Base-by-base conservation (phyloP, 2,797 vertebrate species). In the Urocyon cinereoargenteus region DNA sequence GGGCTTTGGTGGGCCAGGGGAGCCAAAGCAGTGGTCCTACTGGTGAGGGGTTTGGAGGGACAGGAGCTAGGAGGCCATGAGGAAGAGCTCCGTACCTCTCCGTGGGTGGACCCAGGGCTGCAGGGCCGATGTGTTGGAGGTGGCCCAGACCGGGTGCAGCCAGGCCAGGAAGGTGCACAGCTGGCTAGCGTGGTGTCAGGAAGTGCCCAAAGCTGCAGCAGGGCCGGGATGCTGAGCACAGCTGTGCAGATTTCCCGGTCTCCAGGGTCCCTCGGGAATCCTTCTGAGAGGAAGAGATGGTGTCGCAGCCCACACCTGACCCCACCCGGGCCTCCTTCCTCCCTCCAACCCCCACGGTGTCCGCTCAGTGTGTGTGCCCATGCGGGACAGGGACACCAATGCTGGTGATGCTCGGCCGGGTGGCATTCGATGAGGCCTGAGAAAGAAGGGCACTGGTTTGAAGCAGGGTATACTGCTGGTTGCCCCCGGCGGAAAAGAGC, bases 181-280 rank as follows among this genome's bases (percentile, higher is more conserved):
- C 75, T 95, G 93, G 79, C 28, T 40, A 79, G 89, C 45, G 73
- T 91, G 86, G 51, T 79, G n/a, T 34, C 96, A 72, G 86, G 96
- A 97, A 96, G 73, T 4, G n/a, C 77, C 73, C 13, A 0, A 28
- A 8, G 0, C 64, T 70, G 51, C 21, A 18, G 79, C 36, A 55
- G 68, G 22, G 28, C 51, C 3, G 68, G 82, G 88, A 13, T 28
- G 55, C 45, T 0, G 2, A 73, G 86, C 66, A 21, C 81, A 94
- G 96, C 93, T 92, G 95, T 92, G 86, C 59, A 51, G 31, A 22
- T 77, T 96, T 96, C 91, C 92, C 0, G 9, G 77, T 78, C 79
- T 86, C 55, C 62, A 55, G 53, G 2, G 22, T 59, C 94, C 64
- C 92, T 8, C 24, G 73, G 91, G 90, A 34, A 13, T 49, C 57